Base-by-base conservation (phyloP, 1,140 invertebrate genomes). In the Phymorhynchus buccinoides region DNA sequence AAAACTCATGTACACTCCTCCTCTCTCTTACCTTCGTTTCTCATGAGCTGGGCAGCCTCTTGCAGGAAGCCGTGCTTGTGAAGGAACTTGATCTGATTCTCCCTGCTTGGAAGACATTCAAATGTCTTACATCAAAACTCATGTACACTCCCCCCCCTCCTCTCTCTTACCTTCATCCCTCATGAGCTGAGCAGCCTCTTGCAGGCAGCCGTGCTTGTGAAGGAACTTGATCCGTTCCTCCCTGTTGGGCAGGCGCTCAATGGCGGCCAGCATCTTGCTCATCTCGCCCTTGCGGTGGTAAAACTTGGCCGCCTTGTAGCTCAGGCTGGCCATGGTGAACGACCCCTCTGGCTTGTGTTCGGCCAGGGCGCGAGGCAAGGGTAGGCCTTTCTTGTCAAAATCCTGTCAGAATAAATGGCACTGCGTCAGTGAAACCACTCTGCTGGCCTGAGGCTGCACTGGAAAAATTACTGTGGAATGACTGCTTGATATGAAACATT, bases 201-300 rank as follows among this genome's bases (percentile, higher is more conserved):
- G 32, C 16, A 87, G 81, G 77, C 87, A 89, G 41, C 85, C 85
- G 18, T 88, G 85, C 1, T 87, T 86, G 30, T 87, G 87, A 6
- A 91, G 86, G 62, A 91, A 91, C 16, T 83, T 79, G 7, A 90
- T 84, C 80, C 87, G 88, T 52, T 90, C 90, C 68, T 89, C 84
- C 0, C 84, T 80, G 39, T 86, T 83, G 3, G 86, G 84, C 73
- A 90, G 80, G 56, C 88, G 85, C 27, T 88, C 84, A 3, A 91
- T 80, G 68, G 89, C 87, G 16, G 86, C 89, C 78, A 89, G 81
- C 87, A 91, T 89, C 62, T 85, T 88, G 18, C 85, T 80, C 30
- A 44, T 56, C 27, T 90, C 88, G 7, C 86, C 87, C 18, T 85
- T 56, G 32, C 68, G 79, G 56, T 87, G 86, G 82, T 89, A 88